Evolutionary conservation across 2,888 invertebrate species (phyloP).

Genomic region (Tridacna gigas): DNA sequence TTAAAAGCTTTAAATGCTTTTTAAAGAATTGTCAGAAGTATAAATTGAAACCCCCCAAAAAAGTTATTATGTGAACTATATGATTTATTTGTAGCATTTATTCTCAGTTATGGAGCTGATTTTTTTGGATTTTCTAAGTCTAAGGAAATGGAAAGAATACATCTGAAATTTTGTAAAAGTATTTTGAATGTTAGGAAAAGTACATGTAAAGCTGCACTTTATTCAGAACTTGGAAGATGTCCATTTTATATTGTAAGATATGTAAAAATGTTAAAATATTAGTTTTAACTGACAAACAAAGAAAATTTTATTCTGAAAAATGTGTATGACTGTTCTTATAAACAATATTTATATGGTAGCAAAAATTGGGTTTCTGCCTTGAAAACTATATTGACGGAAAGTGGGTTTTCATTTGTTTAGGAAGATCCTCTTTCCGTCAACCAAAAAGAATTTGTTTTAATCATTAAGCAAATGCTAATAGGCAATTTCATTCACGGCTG

Average conservation of each 20-base stretch:
- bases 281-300: background rate
- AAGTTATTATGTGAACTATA: constrained; percentile 24
- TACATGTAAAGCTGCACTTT: background rate
- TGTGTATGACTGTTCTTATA: background rate
- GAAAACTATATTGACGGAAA: background rate
- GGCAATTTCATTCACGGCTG: constrained; percentile 3
- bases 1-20: constrained; percentile 31
- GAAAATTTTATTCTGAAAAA: background rate
- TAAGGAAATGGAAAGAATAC: background rate
- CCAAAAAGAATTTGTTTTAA: background rate
- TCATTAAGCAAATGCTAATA: background rate
- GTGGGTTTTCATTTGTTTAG: constrained; percentile 6
- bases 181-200: background rate
- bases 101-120: constrained; percentile 4
- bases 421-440: background rate
- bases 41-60: too few species aligned
- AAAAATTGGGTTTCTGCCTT: background rate
- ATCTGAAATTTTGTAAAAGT: constrained; percentile 6
- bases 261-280: background rate
- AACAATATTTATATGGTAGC: background rate
- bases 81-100: constrained; percentile 34
- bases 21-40: too few species aligned
- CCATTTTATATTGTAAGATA: constrained; percentile 8
- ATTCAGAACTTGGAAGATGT: background rate
- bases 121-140: background rate